These are phyloP conservation scores for Enteromius fasciolatus DNA, from an alignment of 2,797 vertebrate genomes.

Conservation along the genomic window DNA sequence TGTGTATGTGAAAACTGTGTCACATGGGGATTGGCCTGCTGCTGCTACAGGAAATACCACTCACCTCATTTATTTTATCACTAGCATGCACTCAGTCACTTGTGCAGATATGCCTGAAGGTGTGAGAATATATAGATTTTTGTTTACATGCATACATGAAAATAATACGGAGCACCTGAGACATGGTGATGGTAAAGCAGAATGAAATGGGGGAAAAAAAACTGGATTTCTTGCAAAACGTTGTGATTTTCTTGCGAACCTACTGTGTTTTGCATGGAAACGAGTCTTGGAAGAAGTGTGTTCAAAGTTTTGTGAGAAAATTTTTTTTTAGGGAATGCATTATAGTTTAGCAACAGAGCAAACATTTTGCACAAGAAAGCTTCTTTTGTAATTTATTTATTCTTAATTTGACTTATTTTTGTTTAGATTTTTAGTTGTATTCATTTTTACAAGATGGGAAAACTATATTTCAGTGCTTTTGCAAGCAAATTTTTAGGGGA, in stretches of 20 bases:
- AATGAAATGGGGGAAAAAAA: not conserved
- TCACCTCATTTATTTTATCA: slow-evolving; percentile 37
- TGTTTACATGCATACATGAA: not conserved
- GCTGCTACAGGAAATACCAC: slow-evolving; percentile 39
- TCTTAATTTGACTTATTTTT: not conserved
- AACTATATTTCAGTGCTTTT: not conserved
- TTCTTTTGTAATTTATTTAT: not conserved
- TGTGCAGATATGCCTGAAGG: not conserved
- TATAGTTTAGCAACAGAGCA: not conserved
- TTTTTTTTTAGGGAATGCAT: not conserved
- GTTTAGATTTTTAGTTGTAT: not conserved
- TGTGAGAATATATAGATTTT: slow-evolving; percentile 4
- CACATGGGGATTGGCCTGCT: slow-evolving; percentile 45
- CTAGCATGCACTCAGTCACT: slow-evolving; percentile 2
- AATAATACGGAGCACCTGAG: not conserved
- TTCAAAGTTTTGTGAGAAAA: too few species aligned
- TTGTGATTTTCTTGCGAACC: not conserved
- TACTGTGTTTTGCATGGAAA: not conserved
- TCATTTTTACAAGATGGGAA: not conserved
- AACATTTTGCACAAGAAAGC: not conserved
- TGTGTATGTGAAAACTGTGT: slow-evolving; percentile 17
- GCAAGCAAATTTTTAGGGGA: not conserved
- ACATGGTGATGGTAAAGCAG: not conserved
- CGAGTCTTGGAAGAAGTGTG: too few species aligned
- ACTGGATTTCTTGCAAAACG: too few species aligned